Evolutionary conservation across 2,113 vertebrate species (phyloP), one percentile per base, ranked within the genome.

Genomic region (Thymallus thymallus): DNA sequence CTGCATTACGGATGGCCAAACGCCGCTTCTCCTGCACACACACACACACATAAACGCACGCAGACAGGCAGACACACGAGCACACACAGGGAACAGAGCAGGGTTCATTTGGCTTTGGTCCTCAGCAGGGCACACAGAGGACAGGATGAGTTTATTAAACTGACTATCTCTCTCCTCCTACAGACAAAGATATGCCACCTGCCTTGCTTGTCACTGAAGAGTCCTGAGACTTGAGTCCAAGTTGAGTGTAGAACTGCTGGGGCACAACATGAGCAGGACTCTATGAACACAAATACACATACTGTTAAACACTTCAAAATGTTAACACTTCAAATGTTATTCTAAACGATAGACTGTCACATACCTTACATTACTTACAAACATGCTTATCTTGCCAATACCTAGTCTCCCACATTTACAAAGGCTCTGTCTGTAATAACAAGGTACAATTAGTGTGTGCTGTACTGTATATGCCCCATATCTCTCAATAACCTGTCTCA

Each of bases 11-110:
- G 76, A 99, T 96, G 0, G 95, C 96, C 68, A 97, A 89, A 5
- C 96, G 93, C 62, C 96, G 95, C 91, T 98, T 98, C 77, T 99
- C 97, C 98, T 99, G 81, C 45, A 89, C 5, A 77, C 0, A 66
- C 45, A 89, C 5, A 77, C 0, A 66, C 0, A 66, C 13, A 77
- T 1, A 65, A 7, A 63, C 16, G 60, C 60, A 14, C 41, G 56
- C 29, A 48, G 13, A 45, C 56, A 41, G 14, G 24, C 60, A 46
- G 24, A 66, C 45, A 56, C 41, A 68, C 13, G n/a, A 14, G 48
- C 24, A 23, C 30, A 30, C 4, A 35, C n/a, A 76, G 22, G 77
- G 69, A 62, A 72, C 77, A 82, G 22, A 76, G 22, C 64, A 66
- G 64, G 75, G 69, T 66, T 85, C 74, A 83, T 70, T 46, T 80